Evolutionary conservation across 2,797 vertebrate species (phyloP), one percentile per base, ranked within the genome.

Genomic region (Coregonus suidteri): DNA sequence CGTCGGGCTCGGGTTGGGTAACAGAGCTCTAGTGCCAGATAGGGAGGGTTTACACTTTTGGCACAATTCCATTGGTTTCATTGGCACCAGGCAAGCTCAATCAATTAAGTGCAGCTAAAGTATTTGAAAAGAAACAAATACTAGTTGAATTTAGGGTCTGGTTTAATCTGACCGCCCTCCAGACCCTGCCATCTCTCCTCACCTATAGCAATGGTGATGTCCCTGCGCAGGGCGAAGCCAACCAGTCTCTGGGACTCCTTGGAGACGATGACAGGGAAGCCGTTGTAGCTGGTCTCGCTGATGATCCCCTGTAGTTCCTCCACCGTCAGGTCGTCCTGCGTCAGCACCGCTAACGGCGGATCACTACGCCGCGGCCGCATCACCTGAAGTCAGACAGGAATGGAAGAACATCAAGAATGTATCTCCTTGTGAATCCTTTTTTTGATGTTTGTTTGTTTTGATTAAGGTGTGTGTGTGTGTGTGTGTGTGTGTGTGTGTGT

Each of bases 211-310:
- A 99, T 98, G n/a, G 96, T 99, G 91, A 99, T 96, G 91, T 99
- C 98, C 93, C 98, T 96, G 88, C 98, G 95, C 89, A 99, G 94
- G 25, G 98, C 98, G 70, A 99, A 99, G 80, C 98, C 98, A 90
- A 99, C 98, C 53, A 99, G 93, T 86, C 98, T 95, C 91, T 99
- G 98, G 0, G 97, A 99, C 91, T 99, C 98, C 84, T 97, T 98
- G 87, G 98, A 99, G 92, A 99, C 98, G 20, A 99, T 99, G 71
- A 99, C 98, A 53, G 98, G 98, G 86, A 99, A 99, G 76, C 98
- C 98, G 76, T 99, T 99, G 88, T 94, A 99, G 89, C 97, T 98
- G 84, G 97, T 99, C 82, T 99, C 96, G 1, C 95, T 97, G 93
- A 99, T 99, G 89, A 96, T 73, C 79, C 87, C 93, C 91, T 99